Evolutionary conservation across 2,113 vertebrate genomes (phyloP).

Genomic region (Vidua chalybeata): DNA sequence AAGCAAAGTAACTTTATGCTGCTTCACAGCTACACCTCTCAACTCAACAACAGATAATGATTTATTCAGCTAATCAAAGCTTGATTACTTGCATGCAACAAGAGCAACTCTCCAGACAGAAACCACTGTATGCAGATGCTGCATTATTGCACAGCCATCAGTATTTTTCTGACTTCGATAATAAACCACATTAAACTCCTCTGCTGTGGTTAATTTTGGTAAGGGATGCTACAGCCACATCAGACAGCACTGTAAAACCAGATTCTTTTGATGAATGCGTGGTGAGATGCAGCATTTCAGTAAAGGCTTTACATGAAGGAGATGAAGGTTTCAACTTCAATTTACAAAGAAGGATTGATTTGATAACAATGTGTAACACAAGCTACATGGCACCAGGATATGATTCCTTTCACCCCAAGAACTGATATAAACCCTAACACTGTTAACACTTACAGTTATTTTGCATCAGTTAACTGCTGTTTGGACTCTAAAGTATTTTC

Average conservation of each 20-base stretch:
- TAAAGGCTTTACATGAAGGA: neutral
- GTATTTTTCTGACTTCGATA: neutral
- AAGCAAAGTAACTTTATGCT: neutral
- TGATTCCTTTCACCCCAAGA: neutral
- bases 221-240: neutral
- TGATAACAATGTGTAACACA: neutral
- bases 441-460: neutral
- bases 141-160: neutral
- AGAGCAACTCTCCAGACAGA: neutral
- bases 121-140: neutral
- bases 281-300: neutral
- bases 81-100: neutral
- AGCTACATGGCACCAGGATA: neutral
- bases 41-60: neutral
- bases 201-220: neutral
- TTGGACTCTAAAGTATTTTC: neutral
- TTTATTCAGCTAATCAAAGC: conserved; percentile 1
- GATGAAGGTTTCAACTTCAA: neutral
- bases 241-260: neutral
- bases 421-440: neutral
- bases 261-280: rapidly evolving
- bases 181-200: neutral
- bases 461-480: neutral
- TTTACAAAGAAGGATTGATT: neutral
- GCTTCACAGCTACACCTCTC: neutral